Conservation (phyloP, 2,797 vertebrate genomes). For the Microcaecilia unicolor region DNA sequence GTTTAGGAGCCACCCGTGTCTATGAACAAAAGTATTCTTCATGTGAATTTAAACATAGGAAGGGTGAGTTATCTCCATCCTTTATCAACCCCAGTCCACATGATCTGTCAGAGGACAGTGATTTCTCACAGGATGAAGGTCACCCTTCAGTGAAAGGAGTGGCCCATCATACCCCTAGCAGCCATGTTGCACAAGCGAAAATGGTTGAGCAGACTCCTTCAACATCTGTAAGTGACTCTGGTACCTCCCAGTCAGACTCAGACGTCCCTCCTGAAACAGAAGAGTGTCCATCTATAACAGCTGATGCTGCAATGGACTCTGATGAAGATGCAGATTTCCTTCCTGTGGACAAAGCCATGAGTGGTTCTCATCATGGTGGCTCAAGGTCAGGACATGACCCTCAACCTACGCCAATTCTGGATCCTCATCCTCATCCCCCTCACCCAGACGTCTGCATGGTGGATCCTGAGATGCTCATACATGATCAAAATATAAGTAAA, state of each 20-base stretch:
- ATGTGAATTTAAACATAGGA: conserved; percentile 66
- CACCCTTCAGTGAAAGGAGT: conserved; percentile 68
- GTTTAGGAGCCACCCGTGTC: conserved; percentile 46
- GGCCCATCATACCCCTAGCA: conserved; percentile 43
- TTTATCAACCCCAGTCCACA: conserved; percentile 87
- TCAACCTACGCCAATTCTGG: conserved; percentile 70
- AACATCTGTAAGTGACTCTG: conserved; percentile 86
- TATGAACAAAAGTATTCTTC: conserved; percentile 62
- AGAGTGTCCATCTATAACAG: conserved; percentile 81
- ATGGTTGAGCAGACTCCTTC: conserved; percentile 87
- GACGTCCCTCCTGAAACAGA: conserved; percentile 83
- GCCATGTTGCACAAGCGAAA: conserved; percentile 52
- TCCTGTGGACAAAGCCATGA: conserved; percentile 84
- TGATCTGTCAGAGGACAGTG: conserved; percentile 75
- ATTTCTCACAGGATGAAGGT: conserved; percentile 63
- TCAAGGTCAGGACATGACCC: conserved; percentile 73
- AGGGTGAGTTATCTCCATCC: conserved; percentile 85
- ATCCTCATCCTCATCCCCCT: conserved; percentile 76
- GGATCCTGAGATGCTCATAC: conserved; percentile 77
- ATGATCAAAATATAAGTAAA: conserved; percentile 58
- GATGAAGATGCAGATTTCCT: conserved; percentile 92
- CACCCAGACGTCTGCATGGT: conserved; percentile 96
- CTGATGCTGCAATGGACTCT: conserved; percentile 81
- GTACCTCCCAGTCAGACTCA: conserved; percentile 88
- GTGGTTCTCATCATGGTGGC: conserved; percentile 55